phyloP scores from a whole-genome alignment of 2,113 vertebrate genomes.

The Myotis brandtii region DNA sequence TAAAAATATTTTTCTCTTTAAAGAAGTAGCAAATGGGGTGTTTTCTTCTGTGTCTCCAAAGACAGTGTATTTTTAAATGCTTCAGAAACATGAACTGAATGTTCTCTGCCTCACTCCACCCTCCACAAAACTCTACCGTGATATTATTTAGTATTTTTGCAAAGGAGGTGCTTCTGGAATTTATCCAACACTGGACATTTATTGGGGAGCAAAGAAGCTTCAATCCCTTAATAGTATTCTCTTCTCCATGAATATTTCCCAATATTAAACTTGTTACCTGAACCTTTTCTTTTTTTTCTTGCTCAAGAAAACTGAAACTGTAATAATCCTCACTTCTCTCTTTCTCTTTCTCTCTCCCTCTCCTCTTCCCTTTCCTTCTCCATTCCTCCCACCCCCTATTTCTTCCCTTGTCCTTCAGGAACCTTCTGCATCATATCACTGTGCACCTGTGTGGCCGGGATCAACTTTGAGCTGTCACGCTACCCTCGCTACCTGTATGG shows the following conservation, averaged over 20 bases:
- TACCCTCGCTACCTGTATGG: conserved; percentile 96
- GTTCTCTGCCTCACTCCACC: background rate
- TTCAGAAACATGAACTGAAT: background rate
- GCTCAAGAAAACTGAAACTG: background rate
- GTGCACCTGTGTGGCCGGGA: conserved; percentile 97
- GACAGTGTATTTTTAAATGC: background rate
- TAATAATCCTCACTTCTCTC: conserved; percentile 27
- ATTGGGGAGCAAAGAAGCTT: background rate
- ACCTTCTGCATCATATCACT: conserved; percentile 99
- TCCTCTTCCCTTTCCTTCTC: conserved; percentile 48
- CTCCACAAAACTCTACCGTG: background rate
- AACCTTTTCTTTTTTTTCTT: background rate
- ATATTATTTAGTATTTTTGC: background rate
- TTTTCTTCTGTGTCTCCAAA: conserved; percentile 3
- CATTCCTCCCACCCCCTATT: background rate
- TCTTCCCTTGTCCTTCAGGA: conserved; percentile 85
- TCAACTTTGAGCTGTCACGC: conserved; percentile 98
- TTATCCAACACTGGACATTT: background rate
- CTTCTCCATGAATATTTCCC: background rate
- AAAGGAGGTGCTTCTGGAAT: background rate
- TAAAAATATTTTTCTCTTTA: background rate
- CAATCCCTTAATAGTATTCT: background rate
- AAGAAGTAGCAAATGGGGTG: background rate
- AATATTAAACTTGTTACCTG: background rate
- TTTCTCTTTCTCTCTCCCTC: background rate